Percentiles rank a stretch among this genome's conserved stretches.
phyloP scores from a whole-genome alignment of 2,113 vertebrate genomes.

The Dipodomys merriami region DNA sequence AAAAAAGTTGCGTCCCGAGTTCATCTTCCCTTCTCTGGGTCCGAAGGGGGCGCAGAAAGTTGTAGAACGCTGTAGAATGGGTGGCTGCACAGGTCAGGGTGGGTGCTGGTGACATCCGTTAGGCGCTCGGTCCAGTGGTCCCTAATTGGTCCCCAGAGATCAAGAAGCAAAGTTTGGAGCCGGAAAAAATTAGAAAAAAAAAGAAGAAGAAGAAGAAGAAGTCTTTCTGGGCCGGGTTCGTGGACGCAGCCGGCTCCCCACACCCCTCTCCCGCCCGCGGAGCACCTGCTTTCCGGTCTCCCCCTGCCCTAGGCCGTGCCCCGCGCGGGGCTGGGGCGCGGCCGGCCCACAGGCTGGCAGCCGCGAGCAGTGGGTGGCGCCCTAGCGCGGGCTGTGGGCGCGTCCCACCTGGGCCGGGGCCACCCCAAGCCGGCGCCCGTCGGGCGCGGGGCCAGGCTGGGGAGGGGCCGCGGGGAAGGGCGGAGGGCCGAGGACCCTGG shows the following conservation, averaged over 20 bases:
- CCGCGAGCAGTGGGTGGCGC: background rate
- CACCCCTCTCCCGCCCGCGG: no score
- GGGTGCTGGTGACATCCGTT: no score
- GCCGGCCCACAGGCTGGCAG: background rate
- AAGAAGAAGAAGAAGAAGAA: background rate
- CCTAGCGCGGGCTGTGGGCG: fast-evolving
- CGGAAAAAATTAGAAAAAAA: background rate
- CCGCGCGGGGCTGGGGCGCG: background rate
- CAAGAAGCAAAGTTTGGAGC: background rate
- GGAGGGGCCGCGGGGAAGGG: slow-evolving; percentile 47
- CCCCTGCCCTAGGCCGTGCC: background rate
- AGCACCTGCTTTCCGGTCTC: slow-evolving; percentile 52
- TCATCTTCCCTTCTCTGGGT: background rate
- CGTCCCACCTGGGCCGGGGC: background rate
- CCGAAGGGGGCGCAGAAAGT: no score
- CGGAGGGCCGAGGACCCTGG: background rate
- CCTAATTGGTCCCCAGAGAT: background rate
- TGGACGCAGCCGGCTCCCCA: background rate
- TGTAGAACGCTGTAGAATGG: no score
- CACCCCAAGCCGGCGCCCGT: background rate
- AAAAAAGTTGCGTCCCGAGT: background rate
- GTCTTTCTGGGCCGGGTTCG: background rate
- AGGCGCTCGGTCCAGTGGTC: background rate
- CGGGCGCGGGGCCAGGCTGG: slow-evolving; percentile 22
- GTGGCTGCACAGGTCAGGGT: no score